Evolutionary conservation across 1,140 invertebrate species (phyloP).

Genomic region (Laupala kohalensis): DNA sequence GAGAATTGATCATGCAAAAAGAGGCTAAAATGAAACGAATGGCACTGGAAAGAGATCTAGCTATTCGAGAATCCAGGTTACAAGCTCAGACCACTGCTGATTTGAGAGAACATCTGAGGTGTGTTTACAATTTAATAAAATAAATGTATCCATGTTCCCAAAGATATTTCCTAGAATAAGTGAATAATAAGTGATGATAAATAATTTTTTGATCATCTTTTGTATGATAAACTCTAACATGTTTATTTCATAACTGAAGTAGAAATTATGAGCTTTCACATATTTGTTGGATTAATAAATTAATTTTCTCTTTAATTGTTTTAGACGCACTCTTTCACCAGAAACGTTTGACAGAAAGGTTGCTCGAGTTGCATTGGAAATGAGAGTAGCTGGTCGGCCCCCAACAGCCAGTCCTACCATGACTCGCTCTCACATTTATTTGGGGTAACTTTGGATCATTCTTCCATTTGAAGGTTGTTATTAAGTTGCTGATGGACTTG

Average conservation of each 20-base stretch:
- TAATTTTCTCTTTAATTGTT: no score
- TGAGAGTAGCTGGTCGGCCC: constrained; percentile 17
- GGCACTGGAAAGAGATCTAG: constrained; percentile 21
- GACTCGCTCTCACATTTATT: constrained; percentile 21
- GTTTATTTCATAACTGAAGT: no score
- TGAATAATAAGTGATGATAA: no score
- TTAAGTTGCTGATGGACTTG: neutral
- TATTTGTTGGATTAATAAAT: no score
- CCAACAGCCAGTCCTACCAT: constrained; percentile 19
- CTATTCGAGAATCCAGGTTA: constrained; percentile 21
- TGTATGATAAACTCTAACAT: no score
- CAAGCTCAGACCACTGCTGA: constrained; percentile 24
- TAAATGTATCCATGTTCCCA: no score
- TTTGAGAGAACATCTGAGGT: constrained; percentile 25
- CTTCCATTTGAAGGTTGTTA: neutral
- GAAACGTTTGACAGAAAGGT: constrained; percentile 26
- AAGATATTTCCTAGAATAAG: no score
- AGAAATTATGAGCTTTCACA: no score
- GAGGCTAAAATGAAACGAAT: constrained; percentile 22
- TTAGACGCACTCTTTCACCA: constrained; percentile 21
- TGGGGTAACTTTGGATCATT: constrained; percentile 16
- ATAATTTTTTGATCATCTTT: no score
- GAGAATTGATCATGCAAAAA: constrained; percentile 17
- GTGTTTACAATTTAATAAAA: constrained; percentile 7
- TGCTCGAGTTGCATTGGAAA: constrained; percentile 18